A percentile compares a stretch with the other conserved stretches of the same genome.
Evolutionary conservation across 2,888 invertebrate species (phyloP).

Genomic region (Chrysina gloriosa): DNA sequence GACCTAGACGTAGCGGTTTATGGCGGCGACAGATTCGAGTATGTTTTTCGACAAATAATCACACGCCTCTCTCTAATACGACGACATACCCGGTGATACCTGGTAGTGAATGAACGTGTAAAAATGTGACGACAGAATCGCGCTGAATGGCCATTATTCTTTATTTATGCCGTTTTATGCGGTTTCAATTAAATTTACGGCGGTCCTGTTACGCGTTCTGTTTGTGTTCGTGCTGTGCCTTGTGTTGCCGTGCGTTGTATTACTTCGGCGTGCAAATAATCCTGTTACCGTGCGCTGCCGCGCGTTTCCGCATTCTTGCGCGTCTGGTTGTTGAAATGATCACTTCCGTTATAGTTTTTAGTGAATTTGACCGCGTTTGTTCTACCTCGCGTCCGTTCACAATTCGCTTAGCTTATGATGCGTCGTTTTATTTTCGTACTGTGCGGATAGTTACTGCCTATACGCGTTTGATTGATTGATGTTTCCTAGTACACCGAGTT

Average conservation of each 20-base stretch:
- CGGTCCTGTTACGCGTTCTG: constrained; percentile 20
- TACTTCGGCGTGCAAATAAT: constrained; percentile 33
- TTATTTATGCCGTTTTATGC: constrained; percentile 29
- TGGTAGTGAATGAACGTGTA: constrained; percentile 29
- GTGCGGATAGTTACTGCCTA: no score
- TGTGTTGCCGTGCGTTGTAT: constrained; percentile 2
- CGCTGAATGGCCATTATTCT: constrained; percentile 22
- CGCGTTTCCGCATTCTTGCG: constrained; percentile 52
- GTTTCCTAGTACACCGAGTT: no score
- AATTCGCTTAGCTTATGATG: no score
- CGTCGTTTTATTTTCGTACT: no score
- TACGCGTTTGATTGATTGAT: no score
- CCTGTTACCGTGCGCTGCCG: constrained; percentile 45
- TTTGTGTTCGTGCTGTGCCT: background rate
- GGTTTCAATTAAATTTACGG: constrained; percentile 34
- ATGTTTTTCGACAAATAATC: no score
- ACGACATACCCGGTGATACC: background rate
- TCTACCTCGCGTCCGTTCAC: no score
- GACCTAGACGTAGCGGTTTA: no score
- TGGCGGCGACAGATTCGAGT: no score
- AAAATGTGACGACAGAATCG: constrained; percentile 24
- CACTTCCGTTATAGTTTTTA: constrained; percentile 57
- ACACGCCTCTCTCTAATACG: no score
- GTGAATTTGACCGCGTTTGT: constrained; percentile 42
- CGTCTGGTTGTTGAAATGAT: constrained; percentile 54